Evolutionary conservation across 53 echinoderm and acorn worm species (phyloP), one percentile per base, ranked within the genome.

Genomic region (Apostichopus leukothele): DNA sequence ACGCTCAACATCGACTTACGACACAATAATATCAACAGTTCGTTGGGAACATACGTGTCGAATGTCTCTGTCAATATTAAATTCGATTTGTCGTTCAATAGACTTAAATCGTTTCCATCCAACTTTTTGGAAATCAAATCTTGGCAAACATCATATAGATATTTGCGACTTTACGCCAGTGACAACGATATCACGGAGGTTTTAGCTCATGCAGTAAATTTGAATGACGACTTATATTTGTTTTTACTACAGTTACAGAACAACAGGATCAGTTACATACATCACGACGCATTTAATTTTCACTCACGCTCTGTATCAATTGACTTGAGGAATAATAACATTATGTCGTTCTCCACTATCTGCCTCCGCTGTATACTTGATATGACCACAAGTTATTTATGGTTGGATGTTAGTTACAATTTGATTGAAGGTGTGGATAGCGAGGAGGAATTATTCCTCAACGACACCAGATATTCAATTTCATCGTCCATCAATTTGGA

Each of bases 231-330:
- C 14, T 14, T 68, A 16, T 1, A n/a, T 18, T 13, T 16, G 2
- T 5, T 68, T 5, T 18, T 13, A 5, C 16, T 68, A 5, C 5
- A 14, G 13, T n/a, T 68, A 68, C 14, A 12, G 0, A 68, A 68
- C 16, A 68, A 68, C 68, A 68, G 4, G 68, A 68, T 68, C 1
- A 16, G 19, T 68, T 68, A 68, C 68, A 68, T 68, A 12, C 68
- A 68, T 68, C 68, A 12, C 68, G 68, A 68, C 16, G 68, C 68
- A n/a, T 68, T 68, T 68, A 68, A 68, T 68, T 14, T 68, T 68
- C 5, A 0, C 0, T 5, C 68, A 68, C 19, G 16, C 16, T 12
- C 16, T 14, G 11, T 68, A 13, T 5, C 5, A 5, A 5, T 68
- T 68, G 16, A 5, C 13, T 68, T 68, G 68, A 68, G 19, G 5